These are phyloP conservation scores for Dasyornis broadbenti DNA, from an alignment of 2,113 vertebrate genomes.

Conservation along the genomic window DNA sequence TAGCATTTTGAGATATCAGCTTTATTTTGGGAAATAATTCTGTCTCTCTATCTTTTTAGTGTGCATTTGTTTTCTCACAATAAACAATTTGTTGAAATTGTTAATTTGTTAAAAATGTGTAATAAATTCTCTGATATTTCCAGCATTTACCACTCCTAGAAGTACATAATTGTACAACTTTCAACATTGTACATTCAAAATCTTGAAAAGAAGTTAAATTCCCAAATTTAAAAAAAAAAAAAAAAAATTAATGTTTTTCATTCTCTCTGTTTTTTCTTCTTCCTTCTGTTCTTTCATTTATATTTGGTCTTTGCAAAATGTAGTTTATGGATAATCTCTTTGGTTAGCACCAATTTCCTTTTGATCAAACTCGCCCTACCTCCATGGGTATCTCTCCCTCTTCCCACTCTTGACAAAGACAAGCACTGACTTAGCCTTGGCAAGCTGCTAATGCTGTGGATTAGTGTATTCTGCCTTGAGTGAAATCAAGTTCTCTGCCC, in stretches of 20 bases:
- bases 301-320: constrained; percentile 1
- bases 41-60: not conserved
- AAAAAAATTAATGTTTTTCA: not conserved
- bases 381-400: not conserved
- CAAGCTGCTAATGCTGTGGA: constrained; percentile 50
- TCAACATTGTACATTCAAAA: constrained; percentile 4
- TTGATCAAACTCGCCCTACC: not conserved
- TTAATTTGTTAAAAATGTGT: not conserved
- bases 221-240: not conserved
- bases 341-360: constrained; percentile 26
- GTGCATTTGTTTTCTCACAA: not conserved
- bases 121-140: not conserved
- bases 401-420: constrained; percentile 47
- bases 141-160: not conserved
- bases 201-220: constrained; percentile 8
- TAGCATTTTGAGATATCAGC: not conserved
- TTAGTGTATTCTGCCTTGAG: constrained; percentile 33
- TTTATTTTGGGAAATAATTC: not conserved
- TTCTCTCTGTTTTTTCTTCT: not conserved
- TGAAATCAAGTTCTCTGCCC: constrained; percentile 48
- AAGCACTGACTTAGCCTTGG: constrained; percentile 37
- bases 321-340: not conserved
- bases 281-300: not conserved
- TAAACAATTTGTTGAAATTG: not conserved
- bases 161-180: not conserved